These are phyloP conservation scores for Leptopilina boulardi DNA, from an alignment of 1,140 invertebrate genomes.

Conservation along the genomic window DNA sequence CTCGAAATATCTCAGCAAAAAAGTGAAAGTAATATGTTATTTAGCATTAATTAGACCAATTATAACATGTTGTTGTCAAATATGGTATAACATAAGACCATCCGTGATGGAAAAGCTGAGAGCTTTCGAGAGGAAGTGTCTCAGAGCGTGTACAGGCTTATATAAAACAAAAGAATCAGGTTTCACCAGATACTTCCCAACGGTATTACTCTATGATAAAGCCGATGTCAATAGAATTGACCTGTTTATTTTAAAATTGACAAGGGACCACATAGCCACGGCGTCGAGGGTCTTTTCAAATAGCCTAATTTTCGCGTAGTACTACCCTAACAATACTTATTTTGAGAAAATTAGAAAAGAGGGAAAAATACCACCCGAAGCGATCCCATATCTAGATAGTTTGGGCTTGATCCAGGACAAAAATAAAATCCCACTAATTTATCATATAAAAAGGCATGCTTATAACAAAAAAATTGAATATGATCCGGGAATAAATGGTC, in stretches of 20 bases:
- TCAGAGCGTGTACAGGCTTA: conserved; percentile 21
- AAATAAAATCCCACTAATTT: conserved; percentile 43
- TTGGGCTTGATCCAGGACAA: not conserved
- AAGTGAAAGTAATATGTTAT: conserved; percentile 47
- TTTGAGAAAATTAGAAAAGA: not conserved
- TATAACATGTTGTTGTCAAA: conserved; percentile 42
- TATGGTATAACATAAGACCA: conserved; percentile 42
- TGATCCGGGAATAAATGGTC: not conserved
- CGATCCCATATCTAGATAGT: conserved; percentile 10
- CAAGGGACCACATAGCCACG: conserved; percentile 24
- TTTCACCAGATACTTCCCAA: conserved; percentile 24
- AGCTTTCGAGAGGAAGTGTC: conserved; percentile 40
- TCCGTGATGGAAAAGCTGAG: conserved; percentile 42
- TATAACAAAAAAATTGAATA: conserved; percentile 31
- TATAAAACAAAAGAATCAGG: conserved; percentile 32
- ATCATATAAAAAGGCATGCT: conserved; percentile 44
- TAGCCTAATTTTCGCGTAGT: conserved; percentile 33
- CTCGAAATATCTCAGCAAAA: conserved; percentile 35
- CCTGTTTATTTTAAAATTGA: conserved; percentile 38
- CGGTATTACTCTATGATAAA: conserved; percentile 19
- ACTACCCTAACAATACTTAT: conserved; percentile 12
- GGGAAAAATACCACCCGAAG: not conserved
- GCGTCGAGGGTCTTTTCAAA: not conserved
- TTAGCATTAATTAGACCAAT: conserved; percentile 46
- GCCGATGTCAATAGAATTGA: conserved; percentile 38